phyloP scores from a whole-genome alignment of 2,888 invertebrate genomes.

The Hypomecis punctinalis region DNA sequence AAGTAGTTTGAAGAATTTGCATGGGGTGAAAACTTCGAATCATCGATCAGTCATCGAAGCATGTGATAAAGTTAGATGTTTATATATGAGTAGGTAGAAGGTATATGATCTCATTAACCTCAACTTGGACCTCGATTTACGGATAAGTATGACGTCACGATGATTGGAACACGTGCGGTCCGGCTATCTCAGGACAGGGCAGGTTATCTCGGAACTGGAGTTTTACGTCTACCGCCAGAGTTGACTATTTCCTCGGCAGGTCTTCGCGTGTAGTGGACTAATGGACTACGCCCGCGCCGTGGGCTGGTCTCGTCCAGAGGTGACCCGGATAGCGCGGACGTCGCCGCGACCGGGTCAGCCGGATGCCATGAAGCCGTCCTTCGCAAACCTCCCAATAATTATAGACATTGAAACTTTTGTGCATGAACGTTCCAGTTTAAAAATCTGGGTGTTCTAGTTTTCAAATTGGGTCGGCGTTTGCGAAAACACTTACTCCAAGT shows the following conservation, averaged over 20 bases:
- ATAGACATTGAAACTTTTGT: slow-evolving; percentile 44
- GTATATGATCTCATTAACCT: neutral
- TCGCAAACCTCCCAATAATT: slow-evolving; percentile 53
- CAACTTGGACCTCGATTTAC: neutral
- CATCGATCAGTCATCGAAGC: slow-evolving; percentile 27
- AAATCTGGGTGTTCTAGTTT: slow-evolving; percentile 33
- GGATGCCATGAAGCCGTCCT: slow-evolving; percentile 66
- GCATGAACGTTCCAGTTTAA: slow-evolving; percentile 30
- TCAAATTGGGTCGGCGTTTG: slow-evolving; percentile 20
- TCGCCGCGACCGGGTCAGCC: slow-evolving; percentile 81
- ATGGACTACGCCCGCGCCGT: slow-evolving; percentile 46
- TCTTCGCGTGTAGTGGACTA: slow-evolving; percentile 45
- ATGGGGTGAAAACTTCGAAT: slow-evolving; percentile 16
- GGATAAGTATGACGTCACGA: neutral
- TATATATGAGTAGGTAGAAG: neutral
- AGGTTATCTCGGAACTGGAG: neutral
- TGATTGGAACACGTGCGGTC: neutral
- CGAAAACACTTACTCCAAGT: neutral
- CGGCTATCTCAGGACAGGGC: neutral
- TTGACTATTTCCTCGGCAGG: neutral
- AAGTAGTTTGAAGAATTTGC: slow-evolving; percentile 27
- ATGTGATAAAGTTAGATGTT: slow-evolving; percentile 22
- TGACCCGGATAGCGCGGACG: slow-evolving; percentile 83
- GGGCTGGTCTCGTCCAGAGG: slow-evolving; percentile 52
- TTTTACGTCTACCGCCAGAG: neutral